A percentile compares a stretch with the other conserved stretches of the same genome.
phyloP scores from a whole-genome alignment of 53 echinoderm and acorn worm species.

The Pentamera pediparva region DNA sequence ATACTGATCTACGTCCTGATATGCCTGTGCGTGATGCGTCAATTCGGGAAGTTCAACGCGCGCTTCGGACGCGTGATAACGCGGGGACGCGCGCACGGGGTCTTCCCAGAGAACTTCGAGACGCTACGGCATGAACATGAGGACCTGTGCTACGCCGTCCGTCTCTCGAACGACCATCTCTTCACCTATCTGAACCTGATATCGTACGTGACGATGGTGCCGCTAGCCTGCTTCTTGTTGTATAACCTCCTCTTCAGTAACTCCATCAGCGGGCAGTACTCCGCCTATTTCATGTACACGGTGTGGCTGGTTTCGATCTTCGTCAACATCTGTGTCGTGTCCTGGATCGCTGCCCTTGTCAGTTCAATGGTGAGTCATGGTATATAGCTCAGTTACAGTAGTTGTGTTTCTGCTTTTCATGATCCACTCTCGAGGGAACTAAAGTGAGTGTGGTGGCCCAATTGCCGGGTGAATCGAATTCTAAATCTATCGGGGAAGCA shows the following conservation, averaged over 20 bases:
- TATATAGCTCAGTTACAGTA: too few species aligned
- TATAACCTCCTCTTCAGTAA: slow-evolving; percentile 56
- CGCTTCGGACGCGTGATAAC: slow-evolving; percentile 42
- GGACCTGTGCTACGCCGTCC: slow-evolving; percentile 54
- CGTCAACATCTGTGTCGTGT: slow-evolving; percentile 72
- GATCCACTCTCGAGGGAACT: too few species aligned
- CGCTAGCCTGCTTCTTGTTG: slow-evolving; percentile 74
- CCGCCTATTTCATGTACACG: slow-evolving; percentile 65
- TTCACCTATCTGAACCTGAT: slow-evolving; percentile 77
- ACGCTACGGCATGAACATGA: slow-evolving; percentile 70
- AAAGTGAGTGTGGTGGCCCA: too few species aligned
- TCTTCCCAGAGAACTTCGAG: slow-evolving; percentile 69
- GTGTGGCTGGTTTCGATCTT: slow-evolving; percentile 76
- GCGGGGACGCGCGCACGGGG: slow-evolving; percentile 28
- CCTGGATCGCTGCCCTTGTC: slow-evolving; percentile 77
- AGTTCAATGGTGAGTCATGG: slow-evolving; percentile 55
- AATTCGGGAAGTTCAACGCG: slow-evolving; percentile 48
- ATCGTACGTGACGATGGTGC: slow-evolving; percentile 75
- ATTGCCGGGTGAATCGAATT: too few species aligned
- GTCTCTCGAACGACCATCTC: slow-evolving; percentile 48
- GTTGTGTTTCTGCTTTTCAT: too few species aligned
- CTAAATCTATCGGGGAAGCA: too few species aligned
- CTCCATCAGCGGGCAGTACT: slow-evolving; percentile 24
- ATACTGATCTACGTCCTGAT: slow-evolving; percentile 65
- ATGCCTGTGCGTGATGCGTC: slow-evolving; percentile 42